A percentile compares a stretch with the other conserved stretches of the same genome.
Conservation (phyloP, 2,888 invertebrate genomes). For the Eristalinus aeneus region DNA sequence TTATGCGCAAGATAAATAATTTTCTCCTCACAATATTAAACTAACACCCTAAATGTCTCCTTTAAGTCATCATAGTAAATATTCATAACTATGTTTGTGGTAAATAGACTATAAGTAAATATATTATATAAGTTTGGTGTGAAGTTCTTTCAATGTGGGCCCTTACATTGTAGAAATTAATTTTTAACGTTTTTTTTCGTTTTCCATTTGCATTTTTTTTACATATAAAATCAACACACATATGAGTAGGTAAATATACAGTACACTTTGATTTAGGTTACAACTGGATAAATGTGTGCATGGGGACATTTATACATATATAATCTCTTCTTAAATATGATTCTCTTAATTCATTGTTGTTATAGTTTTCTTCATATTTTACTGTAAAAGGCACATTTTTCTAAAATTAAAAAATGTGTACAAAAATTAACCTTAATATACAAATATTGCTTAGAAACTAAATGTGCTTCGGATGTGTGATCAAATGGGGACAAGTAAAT, state of each 20-base stretch:
- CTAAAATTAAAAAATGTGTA: conserved; percentile 70
- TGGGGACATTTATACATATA: conserved; percentile 27
- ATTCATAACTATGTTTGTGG: conserved; percentile 17
- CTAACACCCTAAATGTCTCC: conserved; percentile 12
- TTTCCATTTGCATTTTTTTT: neutral
- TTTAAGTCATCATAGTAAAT: conserved; percentile 12
- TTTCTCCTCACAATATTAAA: conserved; percentile 25
- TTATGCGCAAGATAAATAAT: conserved; percentile 34
- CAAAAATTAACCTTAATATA: conserved; percentile 30
- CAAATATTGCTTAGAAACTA: conserved; percentile 20
- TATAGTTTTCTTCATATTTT: neutral
- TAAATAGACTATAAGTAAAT: conserved; percentile 40
- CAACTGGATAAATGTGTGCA: conserved; percentile 33
- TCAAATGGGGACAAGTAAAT: neutral
- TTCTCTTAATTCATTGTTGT: neutral
- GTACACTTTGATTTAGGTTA: neutral
- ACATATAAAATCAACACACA: conserved; percentile 8
- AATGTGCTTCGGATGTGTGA: neutral
- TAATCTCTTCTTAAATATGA: neutral
- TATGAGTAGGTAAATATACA: neutral
- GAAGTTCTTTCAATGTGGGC: conserved; percentile 55
- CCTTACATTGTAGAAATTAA: conserved; percentile 32
- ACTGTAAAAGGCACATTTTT: conserved; percentile 69
- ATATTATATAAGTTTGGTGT: conserved; percentile 50
- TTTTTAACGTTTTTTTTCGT: neutral